Evolutionary conservation across 2,797 vertebrate genomes (phyloP).

Genomic region (Fratercula arctica): DNA sequence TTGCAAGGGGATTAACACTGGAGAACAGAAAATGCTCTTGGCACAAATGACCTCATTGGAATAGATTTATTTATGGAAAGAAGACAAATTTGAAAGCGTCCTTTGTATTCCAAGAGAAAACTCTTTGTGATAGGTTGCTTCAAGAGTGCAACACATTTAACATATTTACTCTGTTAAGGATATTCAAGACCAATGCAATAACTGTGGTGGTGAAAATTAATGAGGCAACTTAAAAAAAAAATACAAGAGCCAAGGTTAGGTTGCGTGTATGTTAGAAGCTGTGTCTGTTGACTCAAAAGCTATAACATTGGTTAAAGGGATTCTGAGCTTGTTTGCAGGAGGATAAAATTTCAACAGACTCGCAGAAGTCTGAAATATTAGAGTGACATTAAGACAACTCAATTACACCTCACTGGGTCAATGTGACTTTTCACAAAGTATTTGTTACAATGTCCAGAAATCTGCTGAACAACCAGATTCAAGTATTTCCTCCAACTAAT

Average conservation of each 20-base stretch:
- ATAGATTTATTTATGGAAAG: background rate
- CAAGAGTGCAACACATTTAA: background rate
- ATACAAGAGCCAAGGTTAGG: background rate
- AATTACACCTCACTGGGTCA: background rate
- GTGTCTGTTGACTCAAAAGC: background rate
- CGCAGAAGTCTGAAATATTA: background rate
- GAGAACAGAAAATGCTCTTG: background rate
- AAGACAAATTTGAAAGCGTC: background rate
- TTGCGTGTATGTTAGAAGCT: background rate
- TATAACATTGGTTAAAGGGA: background rate
- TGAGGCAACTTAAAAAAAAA: background rate
- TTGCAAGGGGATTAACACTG: background rate
- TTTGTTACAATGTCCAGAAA: background rate
- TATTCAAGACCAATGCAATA: background rate
- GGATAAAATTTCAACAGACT: background rate
- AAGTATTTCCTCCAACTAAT: background rate
- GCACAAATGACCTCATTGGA: background rate
- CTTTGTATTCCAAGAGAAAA: background rate
- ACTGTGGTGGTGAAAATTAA: background rate
- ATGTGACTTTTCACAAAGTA: background rate
- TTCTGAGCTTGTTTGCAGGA: slow-evolving; percentile 4
- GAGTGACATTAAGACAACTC: background rate
- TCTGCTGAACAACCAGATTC: background rate
- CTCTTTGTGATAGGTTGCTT: background rate
- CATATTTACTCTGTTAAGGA: background rate